Conservation (phyloP, 2,797 vertebrate species). For the Synaphobranchus kaupii region DNA sequence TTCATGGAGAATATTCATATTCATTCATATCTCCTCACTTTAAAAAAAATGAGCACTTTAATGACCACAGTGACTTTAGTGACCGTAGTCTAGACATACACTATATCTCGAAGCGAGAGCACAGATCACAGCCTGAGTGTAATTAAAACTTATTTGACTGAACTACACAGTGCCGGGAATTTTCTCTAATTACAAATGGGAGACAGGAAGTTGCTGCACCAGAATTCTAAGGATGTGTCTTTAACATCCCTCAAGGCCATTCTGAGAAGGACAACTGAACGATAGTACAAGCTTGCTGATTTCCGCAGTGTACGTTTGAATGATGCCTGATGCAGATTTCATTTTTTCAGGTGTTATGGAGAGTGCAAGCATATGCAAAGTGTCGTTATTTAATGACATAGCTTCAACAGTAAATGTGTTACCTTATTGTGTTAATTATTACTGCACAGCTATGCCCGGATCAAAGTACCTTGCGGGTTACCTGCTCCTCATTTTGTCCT, state of each 20-base stretch:
- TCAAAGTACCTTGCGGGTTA: neutral
- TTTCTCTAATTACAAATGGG: slow-evolving; percentile 53
- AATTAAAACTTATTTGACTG: slow-evolving; percentile 52
- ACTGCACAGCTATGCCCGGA: neutral
- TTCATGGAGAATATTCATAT: slow-evolving; percentile 4
- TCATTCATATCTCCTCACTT: neutral
- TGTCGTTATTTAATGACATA: neutral
- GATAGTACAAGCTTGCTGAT: slow-evolving; percentile 39
- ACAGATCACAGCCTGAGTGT: slow-evolving; percentile 40
- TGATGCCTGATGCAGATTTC: neutral
- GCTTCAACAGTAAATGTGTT: neutral
- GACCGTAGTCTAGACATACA: slow-evolving; percentile 23
- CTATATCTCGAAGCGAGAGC: slow-evolving; percentile 13
- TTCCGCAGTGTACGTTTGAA: slow-evolving; percentile 26
- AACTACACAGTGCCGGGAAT: slow-evolving; percentile 49
- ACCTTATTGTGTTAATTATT: neutral
- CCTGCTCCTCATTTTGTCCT: slow-evolving; percentile 27
- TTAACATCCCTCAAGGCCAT: slow-evolving; percentile 46
- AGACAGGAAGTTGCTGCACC: slow-evolving; percentile 36
- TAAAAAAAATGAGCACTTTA: neutral
- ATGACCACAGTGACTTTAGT: slow-evolving; percentile 12
- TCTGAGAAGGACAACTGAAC: slow-evolving; percentile 46
- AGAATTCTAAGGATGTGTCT: slow-evolving; percentile 44
- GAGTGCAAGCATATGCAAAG: neutral
- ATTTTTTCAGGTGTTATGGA: neutral